phyloP scores from a whole-genome alignment of 2,888 invertebrate genomes.

The Podabrus alpinus region DNA sequence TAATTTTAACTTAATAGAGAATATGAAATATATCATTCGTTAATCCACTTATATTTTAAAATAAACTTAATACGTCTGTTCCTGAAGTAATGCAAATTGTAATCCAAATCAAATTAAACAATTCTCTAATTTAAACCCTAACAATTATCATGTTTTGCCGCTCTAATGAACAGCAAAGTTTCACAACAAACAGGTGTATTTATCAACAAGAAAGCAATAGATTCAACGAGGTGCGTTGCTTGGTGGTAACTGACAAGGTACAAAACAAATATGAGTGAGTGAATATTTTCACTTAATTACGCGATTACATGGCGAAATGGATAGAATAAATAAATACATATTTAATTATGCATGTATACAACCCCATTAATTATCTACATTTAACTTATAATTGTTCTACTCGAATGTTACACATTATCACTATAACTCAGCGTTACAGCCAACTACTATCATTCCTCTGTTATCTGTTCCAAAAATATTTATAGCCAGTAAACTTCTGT shows the following conservation, averaged over 20 bases:
- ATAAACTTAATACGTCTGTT: not conserved
- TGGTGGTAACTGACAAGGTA: slow-evolving; percentile 12
- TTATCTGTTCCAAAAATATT: not conserved
- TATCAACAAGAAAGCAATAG: slow-evolving; percentile 14
- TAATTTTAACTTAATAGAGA: not conserved
- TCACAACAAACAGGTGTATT: slow-evolving; percentile 17
- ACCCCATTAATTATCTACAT: slow-evolving; percentile 6
- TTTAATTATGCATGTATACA: slow-evolving; percentile 14
- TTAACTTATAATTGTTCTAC: not conserved
- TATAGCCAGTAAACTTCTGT: not conserved
- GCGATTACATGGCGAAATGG: slow-evolving; percentile 12
- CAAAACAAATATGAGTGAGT: slow-evolving; percentile 15
- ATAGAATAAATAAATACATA: slow-evolving; percentile 17
- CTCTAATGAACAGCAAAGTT: slow-evolving; percentile 11
- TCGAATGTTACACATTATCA: not conserved
- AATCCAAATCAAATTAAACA: slow-evolving; percentile 7
- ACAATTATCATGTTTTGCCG: slow-evolving; percentile 13
- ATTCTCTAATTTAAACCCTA: slow-evolving; percentile 10
- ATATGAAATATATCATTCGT: not conserved
- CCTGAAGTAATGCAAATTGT: not conserved
- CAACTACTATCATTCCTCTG: not conserved
- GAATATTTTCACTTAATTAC: slow-evolving; percentile 19
- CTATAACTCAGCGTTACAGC: not conserved
- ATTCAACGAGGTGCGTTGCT: slow-evolving; percentile 8
- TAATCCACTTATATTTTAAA: not conserved